A percentile compares a stretch with the other conserved stretches of the same genome.
These are phyloP conservation scores for Eutrigla gurnardus DNA, from an alignment of 2,797 vertebrate genomes.

Conservation along the genomic window DNA sequence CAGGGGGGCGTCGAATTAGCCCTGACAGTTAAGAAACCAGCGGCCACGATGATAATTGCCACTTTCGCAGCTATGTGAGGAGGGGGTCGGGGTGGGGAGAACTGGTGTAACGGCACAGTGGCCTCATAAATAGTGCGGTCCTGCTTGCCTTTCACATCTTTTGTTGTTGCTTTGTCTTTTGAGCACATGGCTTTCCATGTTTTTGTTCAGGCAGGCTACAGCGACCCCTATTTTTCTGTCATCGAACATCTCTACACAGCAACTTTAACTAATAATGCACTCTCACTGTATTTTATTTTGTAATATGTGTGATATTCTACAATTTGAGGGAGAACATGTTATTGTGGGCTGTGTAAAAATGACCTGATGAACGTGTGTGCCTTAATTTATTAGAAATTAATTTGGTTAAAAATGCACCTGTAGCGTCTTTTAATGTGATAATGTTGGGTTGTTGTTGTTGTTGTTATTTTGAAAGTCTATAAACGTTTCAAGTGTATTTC, in stretches of 20 bases:
- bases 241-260: neutral
- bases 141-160: slow-evolving; percentile 73
- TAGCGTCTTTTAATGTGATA: neutral
- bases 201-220: slow-evolving; percentile 88
- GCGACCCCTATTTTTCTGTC: slow-evolving; percentile 75
- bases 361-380: neutral
- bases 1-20: slow-evolving; percentile 41
- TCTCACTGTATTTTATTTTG: neutral
- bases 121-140: neutral
- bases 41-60: too few species aligned
- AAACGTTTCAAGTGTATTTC: neutral
- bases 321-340: neutral
- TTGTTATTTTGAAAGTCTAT: too few species aligned
- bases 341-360: neutral
- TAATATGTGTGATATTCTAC: neutral
- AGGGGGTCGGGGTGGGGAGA: neutral
- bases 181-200: slow-evolving; percentile 95
- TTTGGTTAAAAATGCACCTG: neutral
- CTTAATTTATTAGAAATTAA: neutral
- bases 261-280: neutral
- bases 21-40: neutral
- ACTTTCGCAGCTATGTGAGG: neutral
- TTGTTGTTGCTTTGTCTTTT: slow-evolving; percentile 99
- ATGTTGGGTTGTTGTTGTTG: too few species aligned
- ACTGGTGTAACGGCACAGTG: neutral